Evolutionary conservation across 2,888 invertebrate species (phyloP).

Genomic region (Chloroclystis v-ata): DNA sequence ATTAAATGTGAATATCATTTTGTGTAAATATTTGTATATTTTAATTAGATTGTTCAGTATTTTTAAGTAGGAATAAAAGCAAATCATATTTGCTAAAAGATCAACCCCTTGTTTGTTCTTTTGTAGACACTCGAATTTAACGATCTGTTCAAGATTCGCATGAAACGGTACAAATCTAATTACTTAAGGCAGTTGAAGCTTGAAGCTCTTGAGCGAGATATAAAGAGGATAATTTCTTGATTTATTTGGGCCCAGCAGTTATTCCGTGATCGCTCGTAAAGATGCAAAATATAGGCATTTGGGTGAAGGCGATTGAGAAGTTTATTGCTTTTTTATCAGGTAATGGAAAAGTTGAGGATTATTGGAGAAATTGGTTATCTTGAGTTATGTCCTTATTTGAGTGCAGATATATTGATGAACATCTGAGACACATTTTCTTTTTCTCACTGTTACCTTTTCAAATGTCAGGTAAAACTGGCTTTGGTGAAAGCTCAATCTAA

Average conservation of each 20-base stretch:
- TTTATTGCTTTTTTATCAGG: slow-evolving; percentile 23
- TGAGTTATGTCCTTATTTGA: neutral
- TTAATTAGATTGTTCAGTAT: too few relatives aligned
- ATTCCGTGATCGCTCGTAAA: slow-evolving; percentile 20
- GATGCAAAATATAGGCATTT: slow-evolving; percentile 21
- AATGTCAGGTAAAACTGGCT: too few relatives aligned
- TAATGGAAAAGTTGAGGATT: slow-evolving; percentile 15
- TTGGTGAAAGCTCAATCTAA: too few relatives aligned
- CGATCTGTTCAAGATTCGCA: slow-evolving; percentile 1
- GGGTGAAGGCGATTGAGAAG: slow-evolving; percentile 13
- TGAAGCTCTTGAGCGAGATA: neutral
- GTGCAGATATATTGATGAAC: neutral
- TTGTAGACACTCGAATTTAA: slow-evolving; percentile 4
- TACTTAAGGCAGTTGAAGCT: slow-evolving; percentile 4
- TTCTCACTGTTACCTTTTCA: too few relatives aligned
- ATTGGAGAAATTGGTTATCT: slow-evolving; percentile 11
- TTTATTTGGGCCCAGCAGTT: slow-evolving; percentile 17
- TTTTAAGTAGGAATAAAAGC: neutral
- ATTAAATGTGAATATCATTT: too few relatives aligned
- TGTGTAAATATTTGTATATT: too few relatives aligned
- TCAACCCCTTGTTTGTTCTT: slow-evolving; percentile 1
- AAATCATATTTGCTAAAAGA: neutral
- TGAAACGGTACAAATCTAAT: slow-evolving; percentile 4
- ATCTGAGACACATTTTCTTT: neutral
- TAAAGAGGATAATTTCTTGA: slow-evolving; percentile 19